Base-by-base conservation (phyloP, 2,113 vertebrate genomes). In the Xenopus borealis region DNA sequence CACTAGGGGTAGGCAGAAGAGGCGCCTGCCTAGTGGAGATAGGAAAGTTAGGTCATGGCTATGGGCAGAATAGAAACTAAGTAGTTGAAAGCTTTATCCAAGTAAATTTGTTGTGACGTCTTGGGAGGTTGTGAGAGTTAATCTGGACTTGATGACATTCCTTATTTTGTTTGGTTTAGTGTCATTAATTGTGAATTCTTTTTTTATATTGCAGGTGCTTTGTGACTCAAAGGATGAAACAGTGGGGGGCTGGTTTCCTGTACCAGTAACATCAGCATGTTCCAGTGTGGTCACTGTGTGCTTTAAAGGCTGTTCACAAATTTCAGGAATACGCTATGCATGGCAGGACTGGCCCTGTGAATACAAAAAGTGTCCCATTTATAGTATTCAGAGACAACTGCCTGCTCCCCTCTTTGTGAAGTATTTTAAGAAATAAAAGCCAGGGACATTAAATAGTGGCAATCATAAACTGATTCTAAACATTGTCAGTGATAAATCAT, bases 261-360 rank as follows among this genome's bases (percentile, higher is more conserved):
- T 83, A 17, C 76, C 86, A 0, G 79, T 93, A 40, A 3, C 74
- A 23, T 10, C 58, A 0, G 85, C 80, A 67, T 79, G 27, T 7
- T 23, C 45, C 3, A 74, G 14, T 45, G 81, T 3, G 0, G 72
- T 97, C 72, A 79, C 69, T 0, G 50, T 98, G 75, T 78, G 50
- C 0, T n/a, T 83, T 65, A 6, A 0, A 0, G 10, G 27, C 12
- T 95, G 94, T 53, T 53, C 11, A 0, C 10, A 72, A 11, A 82
- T 85, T 3, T 58, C 69, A 19, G 94, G 83, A 19, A 19, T 98
- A 44, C 93, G 94, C 18, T 98, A 98, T 0, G 94, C 94, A 11
- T 98, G 96, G 96, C 86, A 27, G 0, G 88, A 95, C 16, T 96
- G 94, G 94, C 95, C 96, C 4, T 98, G 96, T 23, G 82, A 87